phyloP scores from a whole-genome alignment of 1,140 invertebrate genomes.

The Drosophila rufa region DNA sequence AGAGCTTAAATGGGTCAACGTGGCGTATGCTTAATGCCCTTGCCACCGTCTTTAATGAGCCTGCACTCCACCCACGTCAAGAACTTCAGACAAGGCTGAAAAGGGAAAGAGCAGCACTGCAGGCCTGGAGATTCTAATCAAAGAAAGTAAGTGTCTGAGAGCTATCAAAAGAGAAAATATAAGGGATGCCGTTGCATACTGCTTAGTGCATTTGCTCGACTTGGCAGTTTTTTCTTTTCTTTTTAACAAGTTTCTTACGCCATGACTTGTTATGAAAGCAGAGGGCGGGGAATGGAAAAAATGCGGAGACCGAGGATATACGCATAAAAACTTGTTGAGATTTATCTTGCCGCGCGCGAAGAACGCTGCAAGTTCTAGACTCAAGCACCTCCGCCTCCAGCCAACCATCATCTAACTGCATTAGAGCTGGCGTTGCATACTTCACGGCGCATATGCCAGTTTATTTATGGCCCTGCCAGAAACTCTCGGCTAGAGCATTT shows the following conservation, averaged over 20 bases:
- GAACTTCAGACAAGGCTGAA: conserved; percentile 10
- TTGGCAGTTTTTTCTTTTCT: conserved; percentile 50
- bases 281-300: conserved; percentile 8
- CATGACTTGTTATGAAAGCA: conserved; percentile 60
- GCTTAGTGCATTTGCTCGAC: conserved; percentile 62
- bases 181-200: conserved; percentile 48
- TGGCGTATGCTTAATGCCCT: conserved; percentile 57
- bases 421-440: conserved; percentile 64
- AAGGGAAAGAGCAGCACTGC: conserved; percentile 38
- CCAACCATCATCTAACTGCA: conserved; percentile 64
- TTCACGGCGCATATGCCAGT: conserved; percentile 70
- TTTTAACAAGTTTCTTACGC: conserved; percentile 45
- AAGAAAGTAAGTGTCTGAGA: conserved; percentile 56
- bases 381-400: conserved; percentile 25
- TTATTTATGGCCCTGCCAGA: conserved; percentile 70
- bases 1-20: conserved; percentile 49
- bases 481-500: conserved; percentile 51
- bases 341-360: conserved; percentile 79
- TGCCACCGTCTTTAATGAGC: conserved; percentile 52
- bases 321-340: conserved; percentile 83
- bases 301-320: conserved; percentile 37
- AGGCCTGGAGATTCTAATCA: conserved; percentile 68
- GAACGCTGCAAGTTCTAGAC: conserved; percentile 51
- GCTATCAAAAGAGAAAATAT: conserved; percentile 51
- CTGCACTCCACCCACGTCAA: not conserved